These are phyloP conservation scores for Caenorhabditis uteleia DNA, from an alignment of 2,888 invertebrate genomes.

Conservation along the genomic window DNA sequence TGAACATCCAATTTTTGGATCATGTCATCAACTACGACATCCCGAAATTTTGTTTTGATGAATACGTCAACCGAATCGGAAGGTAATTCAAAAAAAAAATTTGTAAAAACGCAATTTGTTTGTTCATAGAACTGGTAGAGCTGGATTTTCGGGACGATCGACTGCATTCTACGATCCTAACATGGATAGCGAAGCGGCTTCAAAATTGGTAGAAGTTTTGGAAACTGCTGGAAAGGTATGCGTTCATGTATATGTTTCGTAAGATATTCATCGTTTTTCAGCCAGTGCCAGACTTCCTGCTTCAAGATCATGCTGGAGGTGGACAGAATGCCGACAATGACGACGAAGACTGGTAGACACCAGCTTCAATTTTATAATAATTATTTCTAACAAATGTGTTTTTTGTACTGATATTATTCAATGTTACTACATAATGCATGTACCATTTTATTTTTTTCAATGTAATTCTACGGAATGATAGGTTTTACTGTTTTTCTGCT, in stretches of 20 bases:
- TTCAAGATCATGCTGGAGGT: too few relatives aligned
- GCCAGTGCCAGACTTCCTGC: slow-evolving; percentile 22
- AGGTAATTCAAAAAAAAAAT: too few relatives aligned
- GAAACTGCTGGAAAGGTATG: slow-evolving; percentile 17
- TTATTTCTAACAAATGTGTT: too few relatives aligned
- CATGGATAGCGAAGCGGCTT: slow-evolving; percentile 13
- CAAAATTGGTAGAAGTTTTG: slow-evolving; percentile 11
- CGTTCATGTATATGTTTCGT: too few relatives aligned
- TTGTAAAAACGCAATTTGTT: background rate
- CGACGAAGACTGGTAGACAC: slow-evolving; percentile 18
- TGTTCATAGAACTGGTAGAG: slow-evolving; percentile 27
- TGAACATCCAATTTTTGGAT: slow-evolving; percentile 18
- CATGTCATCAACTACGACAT: slow-evolving; percentile 37
- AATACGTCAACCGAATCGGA: slow-evolving; percentile 35
- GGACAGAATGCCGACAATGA: background rate
- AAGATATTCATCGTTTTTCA: too few relatives aligned
- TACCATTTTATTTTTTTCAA: too few relatives aligned
- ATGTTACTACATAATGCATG: too few relatives aligned
- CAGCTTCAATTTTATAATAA: too few relatives aligned
- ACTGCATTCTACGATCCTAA: slow-evolving; percentile 21
- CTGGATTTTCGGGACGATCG: slow-evolving; percentile 23
- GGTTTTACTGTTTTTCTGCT: too few relatives aligned
- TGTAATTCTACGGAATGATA: too few relatives aligned
- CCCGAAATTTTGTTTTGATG: slow-evolving; percentile 23
- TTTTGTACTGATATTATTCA: too few relatives aligned